These are phyloP conservation scores for Rhabdomys dilectus DNA, from an alignment of 2,113 vertebrate genomes.

Conservation along the genomic window DNA sequence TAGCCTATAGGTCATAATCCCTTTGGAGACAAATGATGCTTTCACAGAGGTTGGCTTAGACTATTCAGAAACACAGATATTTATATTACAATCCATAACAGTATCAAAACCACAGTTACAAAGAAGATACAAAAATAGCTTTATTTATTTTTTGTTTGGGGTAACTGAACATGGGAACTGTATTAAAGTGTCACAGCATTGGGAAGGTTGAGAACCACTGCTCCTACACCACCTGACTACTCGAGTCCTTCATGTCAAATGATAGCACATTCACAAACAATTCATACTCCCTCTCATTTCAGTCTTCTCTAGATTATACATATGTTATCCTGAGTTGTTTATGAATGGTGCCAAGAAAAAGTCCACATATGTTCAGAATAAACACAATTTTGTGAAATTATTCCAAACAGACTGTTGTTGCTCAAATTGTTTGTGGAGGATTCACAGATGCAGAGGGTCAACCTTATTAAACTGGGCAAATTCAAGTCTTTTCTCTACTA, in stretches of 20 bases:
- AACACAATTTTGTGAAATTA: neutral
- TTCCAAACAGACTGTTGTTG: neutral
- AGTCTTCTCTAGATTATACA: neutral
- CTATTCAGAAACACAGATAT: neutral
- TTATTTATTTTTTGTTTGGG: neutral
- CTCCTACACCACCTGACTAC: neutral
- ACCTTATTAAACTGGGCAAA: slow-evolving; percentile 6
- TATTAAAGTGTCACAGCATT: neutral
- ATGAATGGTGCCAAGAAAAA: neutral
- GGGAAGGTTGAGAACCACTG: neutral
- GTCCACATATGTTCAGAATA: neutral
- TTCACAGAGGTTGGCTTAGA: neutral
- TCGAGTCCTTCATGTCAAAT: neutral
- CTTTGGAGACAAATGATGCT: neutral
- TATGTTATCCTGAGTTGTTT: too few relatives aligned
- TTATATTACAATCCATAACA: neutral
- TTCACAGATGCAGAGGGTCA: neutral
- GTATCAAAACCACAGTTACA: neutral
- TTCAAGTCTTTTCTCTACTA: slow-evolving; percentile 26
- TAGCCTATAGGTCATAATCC: neutral
- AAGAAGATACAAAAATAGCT: neutral
- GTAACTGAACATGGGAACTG: neutral
- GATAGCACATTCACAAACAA: neutral
- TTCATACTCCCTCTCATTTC: neutral
- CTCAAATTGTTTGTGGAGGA: neutral